Evolutionary conservation across 2,888 invertebrate species (phyloP), one percentile per base, ranked within the genome.

Genomic region (Phania funesta): DNA sequence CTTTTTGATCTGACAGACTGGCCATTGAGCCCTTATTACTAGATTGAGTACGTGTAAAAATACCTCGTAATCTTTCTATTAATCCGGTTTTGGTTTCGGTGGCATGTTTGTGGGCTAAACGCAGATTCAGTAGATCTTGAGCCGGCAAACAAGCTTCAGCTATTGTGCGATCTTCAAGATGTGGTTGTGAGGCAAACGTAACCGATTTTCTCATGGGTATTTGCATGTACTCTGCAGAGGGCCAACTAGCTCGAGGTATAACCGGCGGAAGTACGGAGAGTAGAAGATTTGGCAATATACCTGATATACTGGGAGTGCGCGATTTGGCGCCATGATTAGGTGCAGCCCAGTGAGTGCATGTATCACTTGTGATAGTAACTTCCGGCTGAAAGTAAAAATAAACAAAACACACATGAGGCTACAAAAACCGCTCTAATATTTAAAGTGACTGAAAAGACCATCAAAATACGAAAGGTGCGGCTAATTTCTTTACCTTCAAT

Each of bases 231-330:
- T 95, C 94, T 0, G 95, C 94, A 11, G 95, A 95, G 0, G 95
- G 95, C 95, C 95, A 95, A 89, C 94, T 94, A 6, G 95, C 95
- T 48, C 95, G 92, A 0, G 95, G 95, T 68, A 95, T 95, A 64
- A 95, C 95, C 1, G 95, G 95, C 0, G 95, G 95, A 0, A 95
- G 91, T 7, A 95, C 95, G 18, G 95, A 95, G 2, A 95, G 92
- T 32, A 95, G 90, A 8, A 95, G 91, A 90, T 95, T 92, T 0
- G 95, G 95, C 22, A 95, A 91, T 18, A 95, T 95, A 13, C 95
- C 94, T 29, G 93, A 93, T 77, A 95, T 93, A 87, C 95, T 95
- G 0, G 94, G 94, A 7, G 94, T 94, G 35, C 94, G 87, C 0
- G 90, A 88, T 26, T 90, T 90, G 18, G 83, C 87, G n/a, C 80